Base-by-base conservation (phyloP, 1,140 invertebrate genomes). In the Panulirus ornatus region DNA sequence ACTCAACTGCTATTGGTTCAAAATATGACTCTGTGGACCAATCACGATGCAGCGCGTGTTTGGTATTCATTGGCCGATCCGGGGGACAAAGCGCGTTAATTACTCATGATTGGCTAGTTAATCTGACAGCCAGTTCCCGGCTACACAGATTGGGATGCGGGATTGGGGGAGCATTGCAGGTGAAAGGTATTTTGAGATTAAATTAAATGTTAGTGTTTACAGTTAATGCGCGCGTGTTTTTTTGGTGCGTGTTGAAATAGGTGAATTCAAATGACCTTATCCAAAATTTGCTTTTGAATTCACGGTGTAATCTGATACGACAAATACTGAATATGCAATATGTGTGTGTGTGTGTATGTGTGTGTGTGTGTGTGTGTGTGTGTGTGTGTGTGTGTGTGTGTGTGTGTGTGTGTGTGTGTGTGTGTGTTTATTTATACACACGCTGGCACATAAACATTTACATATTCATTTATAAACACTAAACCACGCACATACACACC, bases 41-140 rank as follows among this genome's bases (percentile, higher is more conserved):
- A 88, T 88, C 75, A 79, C 76, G 86, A 81, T 88, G 76, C 73
- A 88, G 86, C 76, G 58, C 86, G 51, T 88, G 86, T 88, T 88
- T 88, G 76, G 86, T 88, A 88, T 88, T 88, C 86, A 88, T 88
- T 88, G 86, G 86, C 63, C 38, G 86, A 88, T 88, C 86, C 86
- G 86, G 63, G 86, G 86, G 86, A 88, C 86, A 88, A 88, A 88
- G 86, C 86, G 58, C 86, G 86, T 88, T 88, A 88, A 88, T 88
- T 88, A 88, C 86, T 81, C 76, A 81, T 88, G 86, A 88, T 88
- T 88, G 86, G 86, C 86, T 88, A 81, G 86, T 88, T 88, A 88
- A 88, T 88, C 86, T 79, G 86, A 88, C 86, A 88, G 75, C 47
- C 86, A 81, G 86, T 82, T 88, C 86, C 78, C 75, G 86, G 78